Base-by-base conservation (phyloP, 2,888 invertebrate species). In the Drosophila meridionalis region DNA sequence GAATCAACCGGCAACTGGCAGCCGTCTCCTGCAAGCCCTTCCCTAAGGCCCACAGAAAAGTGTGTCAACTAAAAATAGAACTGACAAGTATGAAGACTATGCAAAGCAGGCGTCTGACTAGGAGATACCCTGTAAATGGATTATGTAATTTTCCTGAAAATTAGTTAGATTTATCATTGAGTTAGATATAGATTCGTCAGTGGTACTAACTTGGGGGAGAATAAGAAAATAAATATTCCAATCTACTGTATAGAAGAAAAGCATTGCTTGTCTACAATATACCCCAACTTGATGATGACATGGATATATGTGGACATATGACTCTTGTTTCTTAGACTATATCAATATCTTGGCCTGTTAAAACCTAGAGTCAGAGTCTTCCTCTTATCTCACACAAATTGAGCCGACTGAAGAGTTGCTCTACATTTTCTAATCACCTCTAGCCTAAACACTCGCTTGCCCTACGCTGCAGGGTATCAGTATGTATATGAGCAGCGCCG, bases 31-130 rank as follows among this genome's bases (percentile, higher is more conserved):
- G 50, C 50, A 5, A 34, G 20, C 26, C 56, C 56, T 20, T 45
- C 43, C 48, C 40, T 4, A 12, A 47, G 40, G 48, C 20, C 62
- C 12, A 3, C 12, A 73, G 36, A 45, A 77, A 78, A 48, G 52
- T 75, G 42, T 78, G 78, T 71, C 75, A 75, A 78, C 56, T 60
- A 57, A 53, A 74, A 75, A 78, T 62, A 59, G 36, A 71, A 67
- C 56, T 64, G 57, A 55, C 36, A 52, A 47, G 9, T 40, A 34
- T 28, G 53, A 61, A 9, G 36, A 30, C 4, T 11, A 3, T 2
- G 4, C 2, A 2, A 5, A 4, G n/a, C 14, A 12, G 45, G 2
- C 38, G 43, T 9, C 32, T 32, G 52, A 36, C 62, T 36, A 9
- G 0, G 0, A 30, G 1, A 59, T 66, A 76, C 65, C 61, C 55